Base-by-base conservation (phyloP, 2,888 invertebrate genomes). In the Troides oblongomaculatus region DNA sequence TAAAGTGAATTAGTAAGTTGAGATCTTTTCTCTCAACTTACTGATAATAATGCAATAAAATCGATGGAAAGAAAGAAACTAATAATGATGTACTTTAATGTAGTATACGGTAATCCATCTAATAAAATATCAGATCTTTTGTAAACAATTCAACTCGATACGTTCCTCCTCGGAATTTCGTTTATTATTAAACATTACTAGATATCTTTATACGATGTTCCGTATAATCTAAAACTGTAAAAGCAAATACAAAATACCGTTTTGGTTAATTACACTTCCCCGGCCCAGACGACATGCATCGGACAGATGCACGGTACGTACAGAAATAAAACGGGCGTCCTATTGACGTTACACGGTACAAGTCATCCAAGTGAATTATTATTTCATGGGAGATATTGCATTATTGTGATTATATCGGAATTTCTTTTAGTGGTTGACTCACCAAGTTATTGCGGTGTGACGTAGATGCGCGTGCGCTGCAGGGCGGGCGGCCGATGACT, bases 401-500 rank as follows among this genome's bases (percentile, higher is more conserved):
- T 70, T 68, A 68, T 64, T 70, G 60, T 71, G 46, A 67, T 50
- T 56, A 64, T 62, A 65, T 17, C 21, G 30, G 43, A 36, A 66
- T 63, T 62, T 39, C 36, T 72, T 17, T 64, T 68, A 59, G 14
- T 71, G 57, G 68, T 70, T 71, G 72, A 82, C 89, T 88, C 74
- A 89, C 89, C 89, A 84, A 81, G 70, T 64, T 71, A 68, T 62
- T 71, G 50, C 60, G 65, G 30, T 72, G 72, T 72, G 74, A 72
- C 70, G 75, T 66, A 70, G 76, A 76, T 77, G 82, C 82, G 84
- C 83, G 88, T 84, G 87, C 84, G 84, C 81, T 76, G 84, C 74
- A 75, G 82, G 91, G 92, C 92, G 92, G 91, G 88, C 89, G 86
- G 89, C 82, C 80, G 85, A 77, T 80, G 88, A 91, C 91, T 91